Conservation (phyloP, 2,888 invertebrate species). For the Rhaphigaster nebulosa region DNA sequence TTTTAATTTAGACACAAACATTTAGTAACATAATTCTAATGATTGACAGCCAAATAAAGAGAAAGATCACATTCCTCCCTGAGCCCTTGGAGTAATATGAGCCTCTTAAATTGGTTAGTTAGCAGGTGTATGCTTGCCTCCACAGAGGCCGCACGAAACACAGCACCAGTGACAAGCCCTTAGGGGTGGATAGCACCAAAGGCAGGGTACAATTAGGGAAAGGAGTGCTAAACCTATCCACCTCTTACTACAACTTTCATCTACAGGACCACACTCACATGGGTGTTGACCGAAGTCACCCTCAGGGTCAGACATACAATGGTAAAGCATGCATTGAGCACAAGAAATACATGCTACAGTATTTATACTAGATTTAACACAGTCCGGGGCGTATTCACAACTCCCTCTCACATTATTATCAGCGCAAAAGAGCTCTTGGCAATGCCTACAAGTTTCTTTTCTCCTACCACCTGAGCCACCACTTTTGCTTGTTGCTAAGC, state of each 20-base stretch:
- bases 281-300: slow-evolving; percentile 89
- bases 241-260: slow-evolving; percentile 80
- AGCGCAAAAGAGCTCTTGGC: slow-evolving; percentile 82
- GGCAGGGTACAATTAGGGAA: slow-evolving; percentile 90
- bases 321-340: slow-evolving; percentile 91
- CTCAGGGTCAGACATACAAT: slow-evolving; percentile 92
- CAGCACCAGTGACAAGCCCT: slow-evolving; percentile 88
- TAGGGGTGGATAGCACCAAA: slow-evolving; percentile 93
- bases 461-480: slow-evolving; percentile 70
- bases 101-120: slow-evolving; percentile 62
- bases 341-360: slow-evolving; percentile 87
- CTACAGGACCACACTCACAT: slow-evolving; percentile 80
- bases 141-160: slow-evolving; percentile 84
- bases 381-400: slow-evolving; percentile 90
- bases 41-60: slow-evolving; percentile 40
- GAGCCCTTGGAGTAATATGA: slow-evolving; percentile 62
- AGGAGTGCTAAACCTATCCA: slow-evolving; percentile 90
- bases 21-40: slow-evolving; percentile 49
- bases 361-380: slow-evolving; percentile 84
- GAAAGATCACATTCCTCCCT: slow-evolving; percentile 61
- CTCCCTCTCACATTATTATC: slow-evolving; percentile 89
- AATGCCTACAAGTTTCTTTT: slow-evolving; percentile 75
- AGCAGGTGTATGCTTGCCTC: slow-evolving; percentile 77
- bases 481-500: slow-evolving; percentile 80
- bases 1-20: slow-evolving; percentile 53